A percentile compares a stretch with the other conserved stretches of the same genome.
Evolutionary conservation across 1,140 invertebrate species (phyloP).

Genomic region (Danaus plexippus): DNA sequence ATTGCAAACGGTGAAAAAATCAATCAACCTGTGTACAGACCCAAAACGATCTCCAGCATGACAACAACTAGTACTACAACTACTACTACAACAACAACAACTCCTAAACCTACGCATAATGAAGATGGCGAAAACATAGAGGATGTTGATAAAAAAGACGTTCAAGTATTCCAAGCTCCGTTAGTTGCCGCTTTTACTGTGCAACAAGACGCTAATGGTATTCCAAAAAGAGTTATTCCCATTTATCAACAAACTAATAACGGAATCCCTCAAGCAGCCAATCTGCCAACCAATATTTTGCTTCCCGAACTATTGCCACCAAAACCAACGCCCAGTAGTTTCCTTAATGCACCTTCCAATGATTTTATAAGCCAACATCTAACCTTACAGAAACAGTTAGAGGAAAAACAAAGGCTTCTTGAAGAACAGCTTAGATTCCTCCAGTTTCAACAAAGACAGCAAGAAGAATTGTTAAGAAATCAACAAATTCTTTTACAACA

Average conservation of each 20-base stretch:
- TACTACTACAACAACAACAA: constrained; percentile 72
- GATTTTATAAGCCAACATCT: constrained; percentile 63
- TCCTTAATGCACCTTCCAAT: constrained; percentile 26
- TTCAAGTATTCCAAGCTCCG: constrained; percentile 85
- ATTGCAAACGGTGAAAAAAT: constrained; percentile 28
- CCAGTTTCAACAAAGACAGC: constrained; percentile 79
- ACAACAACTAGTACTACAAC: constrained; percentile 48
- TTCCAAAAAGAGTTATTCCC: constrained; percentile 83
- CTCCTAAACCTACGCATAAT: constrained; percentile 74
- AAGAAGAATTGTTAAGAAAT: constrained; percentile 77
- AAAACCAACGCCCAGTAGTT: constrained; percentile 16
- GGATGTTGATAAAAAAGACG: constrained; percentile 77
- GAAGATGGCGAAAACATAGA: constrained; percentile 77
- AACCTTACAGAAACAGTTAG: constrained; percentile 73
- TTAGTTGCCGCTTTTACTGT: constrained; percentile 87
- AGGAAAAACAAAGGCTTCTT: constrained; percentile 78
- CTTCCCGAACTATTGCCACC: constrained; percentile 41
- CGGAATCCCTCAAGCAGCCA: constrained; percentile 33
- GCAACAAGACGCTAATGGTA: constrained; percentile 82
- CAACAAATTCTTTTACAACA: constrained; percentile 74
- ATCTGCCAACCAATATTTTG: constrained; percentile 34
- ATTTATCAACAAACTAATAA: constrained; percentile 54
- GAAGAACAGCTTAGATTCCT: constrained; percentile 79
- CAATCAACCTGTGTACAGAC: constrained; percentile 23
- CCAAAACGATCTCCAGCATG: constrained; percentile 30